Percentiles rank a stretch among this genome's conserved stretches.
Evolutionary conservation across 2,888 invertebrate genomes (phyloP).

Genomic region (Balanococcus diminutus): DNA sequence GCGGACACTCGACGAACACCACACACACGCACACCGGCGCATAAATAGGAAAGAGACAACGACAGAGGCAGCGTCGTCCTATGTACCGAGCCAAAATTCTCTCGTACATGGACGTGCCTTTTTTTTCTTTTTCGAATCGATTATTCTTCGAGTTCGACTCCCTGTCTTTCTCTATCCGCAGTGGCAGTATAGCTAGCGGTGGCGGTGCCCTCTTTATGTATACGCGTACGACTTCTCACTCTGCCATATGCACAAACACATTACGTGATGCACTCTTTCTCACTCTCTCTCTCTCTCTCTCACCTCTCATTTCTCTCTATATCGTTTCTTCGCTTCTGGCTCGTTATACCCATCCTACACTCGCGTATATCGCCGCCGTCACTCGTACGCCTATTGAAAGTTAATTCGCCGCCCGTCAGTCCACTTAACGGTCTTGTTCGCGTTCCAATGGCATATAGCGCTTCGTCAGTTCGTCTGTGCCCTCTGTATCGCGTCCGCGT

Average conservation of each 20-base stretch:
- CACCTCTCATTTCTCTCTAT: neutral
- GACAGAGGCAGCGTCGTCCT: neutral
- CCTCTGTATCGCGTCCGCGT: neutral
- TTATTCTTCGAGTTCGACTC: neutral
- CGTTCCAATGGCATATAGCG: too few species aligned
- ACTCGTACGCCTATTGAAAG: constrained; percentile 14
- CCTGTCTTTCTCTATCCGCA: neutral
- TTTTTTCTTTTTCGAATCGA: constrained; percentile 30
- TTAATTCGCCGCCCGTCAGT: constrained; percentile 1
- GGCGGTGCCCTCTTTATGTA: neutral
- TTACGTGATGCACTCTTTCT: neutral
- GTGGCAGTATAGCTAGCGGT: neutral
- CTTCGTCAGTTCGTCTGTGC: neutral
- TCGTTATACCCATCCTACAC: neutral
- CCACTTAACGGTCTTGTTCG: constrained; percentile 4
- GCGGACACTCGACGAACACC: neutral
- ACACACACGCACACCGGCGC: neutral
- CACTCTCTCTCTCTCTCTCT: neutral
- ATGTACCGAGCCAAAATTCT: constrained; percentile 20
- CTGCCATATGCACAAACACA: neutral
- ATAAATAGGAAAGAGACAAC: neutral
- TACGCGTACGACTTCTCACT: neutral
- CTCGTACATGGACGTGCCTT: constrained; percentile 1
- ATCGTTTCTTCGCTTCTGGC: neutral
- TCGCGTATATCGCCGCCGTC: too few species aligned